phyloP scores from a whole-genome alignment of 2,113 vertebrate species.

The Cavia porcellus region DNA sequence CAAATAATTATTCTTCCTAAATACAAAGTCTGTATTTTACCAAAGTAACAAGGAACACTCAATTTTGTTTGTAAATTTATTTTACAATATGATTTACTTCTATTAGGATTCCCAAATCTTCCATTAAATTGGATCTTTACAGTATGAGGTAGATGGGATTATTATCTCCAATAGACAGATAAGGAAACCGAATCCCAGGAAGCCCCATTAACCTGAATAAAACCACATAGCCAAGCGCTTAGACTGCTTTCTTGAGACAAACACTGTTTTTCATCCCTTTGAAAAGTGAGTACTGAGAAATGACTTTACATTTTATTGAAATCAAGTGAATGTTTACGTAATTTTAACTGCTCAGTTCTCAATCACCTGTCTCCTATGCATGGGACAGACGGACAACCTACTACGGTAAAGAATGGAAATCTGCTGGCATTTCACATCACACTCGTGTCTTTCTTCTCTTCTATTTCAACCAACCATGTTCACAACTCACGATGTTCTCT shows the following conservation, averaged over 20 bases:
- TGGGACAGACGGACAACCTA: neutral
- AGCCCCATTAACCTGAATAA: neutral
- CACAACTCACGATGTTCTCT: neutral
- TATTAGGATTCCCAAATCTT: constrained; percentile 6
- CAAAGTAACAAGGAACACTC: neutral
- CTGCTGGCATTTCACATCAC: neutral
- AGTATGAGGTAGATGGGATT: neutral
- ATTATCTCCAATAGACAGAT: neutral
- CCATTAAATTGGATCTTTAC: neutral
- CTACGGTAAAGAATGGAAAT: neutral
- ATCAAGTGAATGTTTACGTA: constrained; percentile 12
- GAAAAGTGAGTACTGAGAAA: neutral
- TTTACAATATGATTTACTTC: neutral
- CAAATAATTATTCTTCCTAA: neutral
- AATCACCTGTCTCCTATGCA: neutral
- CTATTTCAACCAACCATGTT: neutral
- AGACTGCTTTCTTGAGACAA: neutral
- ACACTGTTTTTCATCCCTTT: constrained; percentile 3
- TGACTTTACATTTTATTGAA: constrained; percentile 56
- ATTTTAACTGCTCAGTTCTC: neutral
- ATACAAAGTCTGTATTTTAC: neutral
- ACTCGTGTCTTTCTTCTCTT: neutral
- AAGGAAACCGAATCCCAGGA: constrained; percentile 2
- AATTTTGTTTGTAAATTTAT: constrained; percentile 4
- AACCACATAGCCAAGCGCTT: neutral